Evolutionary conservation across 2,888 invertebrate species (phyloP).

Genomic region (Acrobeloides nanus): DNA sequence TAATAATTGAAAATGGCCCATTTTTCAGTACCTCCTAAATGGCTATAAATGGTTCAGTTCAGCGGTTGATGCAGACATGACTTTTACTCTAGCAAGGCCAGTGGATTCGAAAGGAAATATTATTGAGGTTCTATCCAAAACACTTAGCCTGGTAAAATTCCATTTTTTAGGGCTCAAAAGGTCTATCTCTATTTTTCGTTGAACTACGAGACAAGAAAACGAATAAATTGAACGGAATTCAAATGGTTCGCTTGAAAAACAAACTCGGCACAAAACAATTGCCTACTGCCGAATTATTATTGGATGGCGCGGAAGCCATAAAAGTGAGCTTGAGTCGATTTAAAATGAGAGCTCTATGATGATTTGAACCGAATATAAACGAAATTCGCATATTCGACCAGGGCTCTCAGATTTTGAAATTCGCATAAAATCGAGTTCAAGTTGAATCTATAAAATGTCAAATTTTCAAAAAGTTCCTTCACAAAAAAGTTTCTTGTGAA

Average conservation of each 20-base stretch:
- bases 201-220: conserved; percentile 54
- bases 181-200: conserved; percentile 60
- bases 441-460: too few relatives aligned
- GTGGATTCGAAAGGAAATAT: conserved; percentile 54
- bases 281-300: conserved; percentile 61
- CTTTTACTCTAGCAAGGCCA: conserved; percentile 60
- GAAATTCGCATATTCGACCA: too few relatives aligned
- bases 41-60: conserved; percentile 64
- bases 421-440: too few relatives aligned
- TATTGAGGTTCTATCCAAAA: conserved; percentile 19
- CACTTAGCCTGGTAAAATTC: background rate
- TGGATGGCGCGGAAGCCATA: conserved; percentile 56
- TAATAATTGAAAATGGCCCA: conserved; percentile 28
- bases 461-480: too few relatives aligned
- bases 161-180: conserved; percentile 55
- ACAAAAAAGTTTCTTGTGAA: too few relatives aligned
- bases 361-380: too few relatives aligned
- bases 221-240: conserved; percentile 58
- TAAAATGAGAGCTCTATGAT: too few relatives aligned
- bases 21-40: conserved; percentile 54
- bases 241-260: conserved; percentile 60
- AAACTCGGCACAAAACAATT: conserved; percentile 62
- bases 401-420: too few relatives aligned
- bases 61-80: conserved; percentile 61
- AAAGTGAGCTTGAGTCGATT: too few relatives aligned